Base-by-base conservation (phyloP, 1,140 invertebrate genomes). In the Camponotus floridanus region DNA sequence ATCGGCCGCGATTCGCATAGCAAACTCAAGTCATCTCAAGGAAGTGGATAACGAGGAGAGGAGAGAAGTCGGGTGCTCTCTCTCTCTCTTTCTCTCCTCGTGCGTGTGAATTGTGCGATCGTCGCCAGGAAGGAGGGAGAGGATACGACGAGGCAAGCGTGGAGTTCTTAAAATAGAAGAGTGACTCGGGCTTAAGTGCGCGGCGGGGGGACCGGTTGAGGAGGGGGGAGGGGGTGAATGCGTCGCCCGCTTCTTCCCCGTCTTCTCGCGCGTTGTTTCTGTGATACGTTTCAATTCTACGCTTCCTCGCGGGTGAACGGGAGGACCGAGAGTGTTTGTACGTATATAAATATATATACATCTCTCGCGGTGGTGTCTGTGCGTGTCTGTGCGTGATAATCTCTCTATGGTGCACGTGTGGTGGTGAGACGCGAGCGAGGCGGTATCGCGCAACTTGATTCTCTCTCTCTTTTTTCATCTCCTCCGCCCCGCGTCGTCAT, bases 1-100 rank as follows among this genome's bases (percentile, higher is more conserved):
- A 89, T 93, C 90, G 86, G 91, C 94, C 92, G 91, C 88, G 92
- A 94, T 94, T 94, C 93, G 94, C 94, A 94, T 94, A 92, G 93
- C 93, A 93, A 94, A 93, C 93, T n/a, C n/a, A n/a, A n/a, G n/a
- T n/a, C n/a, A n/a, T n/a, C n/a, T n/a, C n/a, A n/a, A n/a, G n/a
- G n/a, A n/a, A n/a, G 94, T 94, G 92, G 92, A 93, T 94, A 94
- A 90, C 85, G 87, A 89, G 86, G 87, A 85, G 42, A 88, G 11
- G 78, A 81, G 65, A 73, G 65, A 73, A 88, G 83, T 86, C 71
- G n/a, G 33, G 55, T 76, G 88, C 76, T 84, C 80, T 81, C 85
- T 80, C 70, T 86, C 74, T 80, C 86, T 45, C 36, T 39, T 42
- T 42, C 42, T 45, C 42, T 45, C 11, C 42, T 13, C 42, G 2